Percentiles rank a stretch among this genome's conserved stretches.
phyloP scores from a whole-genome alignment of 1,140 invertebrate genomes.

The Atta colombica region DNA sequence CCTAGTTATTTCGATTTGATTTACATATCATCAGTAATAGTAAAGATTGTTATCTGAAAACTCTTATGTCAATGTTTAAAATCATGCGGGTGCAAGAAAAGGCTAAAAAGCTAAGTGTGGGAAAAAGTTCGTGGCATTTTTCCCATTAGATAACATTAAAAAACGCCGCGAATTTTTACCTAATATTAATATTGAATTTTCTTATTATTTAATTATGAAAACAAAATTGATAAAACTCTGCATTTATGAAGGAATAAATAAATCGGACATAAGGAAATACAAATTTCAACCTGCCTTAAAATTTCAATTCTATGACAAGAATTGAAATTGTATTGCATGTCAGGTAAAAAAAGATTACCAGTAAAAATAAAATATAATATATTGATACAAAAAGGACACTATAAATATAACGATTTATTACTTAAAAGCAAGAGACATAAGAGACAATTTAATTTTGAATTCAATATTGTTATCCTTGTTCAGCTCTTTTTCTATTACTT shows the following conservation, averaged over 20 bases:
- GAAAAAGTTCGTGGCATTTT: no score
- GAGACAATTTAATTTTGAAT: not conserved
- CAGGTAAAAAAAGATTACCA: not conserved
- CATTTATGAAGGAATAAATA: not conserved
- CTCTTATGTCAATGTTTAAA: not conserved
- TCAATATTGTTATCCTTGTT: not conserved
- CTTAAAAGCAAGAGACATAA: not conserved
- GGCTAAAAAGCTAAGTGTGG: not conserved
- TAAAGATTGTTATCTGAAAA: no score
- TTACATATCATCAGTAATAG: not conserved
- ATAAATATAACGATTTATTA: not conserved
- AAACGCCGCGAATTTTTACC: no score
- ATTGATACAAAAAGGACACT: not conserved
- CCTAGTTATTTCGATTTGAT: not conserved
- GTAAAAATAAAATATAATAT: constrained; percentile 6
- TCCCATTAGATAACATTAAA: no score
- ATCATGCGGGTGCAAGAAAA: not conserved
- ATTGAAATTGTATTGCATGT: not conserved
- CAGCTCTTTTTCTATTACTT: not conserved
- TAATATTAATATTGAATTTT: not conserved
- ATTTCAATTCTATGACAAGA: not conserved
- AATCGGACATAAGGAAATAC: not conserved
- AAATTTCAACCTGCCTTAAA: not conserved
- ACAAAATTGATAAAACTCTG: not conserved
- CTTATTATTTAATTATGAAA: not conserved